Evolutionary conservation across 1,140 invertebrate species (phyloP), one percentile per base, ranked within the genome.

Genomic region (Pseudomyrmex gracilis): DNA sequence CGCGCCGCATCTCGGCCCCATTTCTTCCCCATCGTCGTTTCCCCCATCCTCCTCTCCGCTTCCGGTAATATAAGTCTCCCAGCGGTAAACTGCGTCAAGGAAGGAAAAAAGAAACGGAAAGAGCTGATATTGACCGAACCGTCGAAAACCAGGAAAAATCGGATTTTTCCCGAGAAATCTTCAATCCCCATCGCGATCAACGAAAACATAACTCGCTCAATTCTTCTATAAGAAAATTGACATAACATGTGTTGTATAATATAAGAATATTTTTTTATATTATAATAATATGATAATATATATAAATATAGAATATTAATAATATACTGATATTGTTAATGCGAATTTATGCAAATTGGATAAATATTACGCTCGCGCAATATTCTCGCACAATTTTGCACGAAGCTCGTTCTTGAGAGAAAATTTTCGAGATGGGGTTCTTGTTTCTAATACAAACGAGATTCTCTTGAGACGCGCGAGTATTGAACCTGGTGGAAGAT

Each of bases 61-160:
- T 78, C 45, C 74, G 78, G 34, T 71, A 49, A 53, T 58, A 34
- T 34, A 76, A 87, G 64, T 83, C 57, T 57, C 24, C 22, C 63
- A 70, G 57, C 51, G 13, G 34, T 43, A 85, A 88, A 85, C 24
- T 82, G 71, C 85, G 74, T 64, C 85, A 74, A 87, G 34, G 22
- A 55, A 73, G 13, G 13, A 24, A 15, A 43, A 58, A 51, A 60
- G 17, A 1, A 58, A 13, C 7, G 34, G 12, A 77, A 47, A 17
- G 20, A 22, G 22, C 7, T 24, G 66, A 51, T 61, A 80, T 58
- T 49, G 55, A 12, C 66, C 34, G 34, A 22, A 70, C 20, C 43
- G 15, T 58, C 9, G 63, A 22, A 57, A 78, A 70, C 12, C 10
- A 12, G 13, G 51, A 22, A 0, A 10, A 80, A 71, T 80, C 20